Evolutionary conservation across 2,797 vertebrate species (phyloP).

Genomic region (Manis crassicaudata): DNA sequence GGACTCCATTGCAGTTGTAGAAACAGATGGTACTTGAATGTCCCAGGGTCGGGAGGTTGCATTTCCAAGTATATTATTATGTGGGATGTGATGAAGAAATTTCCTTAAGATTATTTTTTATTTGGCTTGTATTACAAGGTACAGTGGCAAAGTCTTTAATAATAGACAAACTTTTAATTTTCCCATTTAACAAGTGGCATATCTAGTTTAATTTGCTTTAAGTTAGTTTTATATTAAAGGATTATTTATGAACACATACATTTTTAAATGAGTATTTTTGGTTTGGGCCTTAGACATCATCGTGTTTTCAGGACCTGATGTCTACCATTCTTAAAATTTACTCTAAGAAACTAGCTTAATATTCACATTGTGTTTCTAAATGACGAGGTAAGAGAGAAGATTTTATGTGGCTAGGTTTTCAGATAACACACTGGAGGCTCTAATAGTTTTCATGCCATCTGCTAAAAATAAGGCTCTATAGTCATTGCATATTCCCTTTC

Average conservation of each 20-base stretch:
- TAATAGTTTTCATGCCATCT: not conserved
- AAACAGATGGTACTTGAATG: not conserved
- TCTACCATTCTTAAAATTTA: not conserved
- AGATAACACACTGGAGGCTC: not conserved
- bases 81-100: not conserved
- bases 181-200: not conserved
- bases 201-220: constrained; percentile 11
- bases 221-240: not conserved
- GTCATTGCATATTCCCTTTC: not conserved
- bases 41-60: not conserved
- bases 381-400: not conserved
- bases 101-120: not conserved
- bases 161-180: not conserved
- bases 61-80: not conserved
- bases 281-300: not conserved
- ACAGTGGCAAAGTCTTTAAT: not conserved
- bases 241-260: not conserved
- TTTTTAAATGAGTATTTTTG: constrained; percentile 13
- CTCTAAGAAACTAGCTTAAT: not conserved
- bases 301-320: not conserved
- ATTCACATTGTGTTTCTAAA: constrained; percentile 11
- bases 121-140: not conserved
- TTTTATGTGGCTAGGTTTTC: not conserved
- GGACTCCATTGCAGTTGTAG: not conserved
- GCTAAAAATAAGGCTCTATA: not conserved